phyloP scores from a whole-genome alignment of 2,797 vertebrate genomes.

The Triplophysa yarkandensis region DNA sequence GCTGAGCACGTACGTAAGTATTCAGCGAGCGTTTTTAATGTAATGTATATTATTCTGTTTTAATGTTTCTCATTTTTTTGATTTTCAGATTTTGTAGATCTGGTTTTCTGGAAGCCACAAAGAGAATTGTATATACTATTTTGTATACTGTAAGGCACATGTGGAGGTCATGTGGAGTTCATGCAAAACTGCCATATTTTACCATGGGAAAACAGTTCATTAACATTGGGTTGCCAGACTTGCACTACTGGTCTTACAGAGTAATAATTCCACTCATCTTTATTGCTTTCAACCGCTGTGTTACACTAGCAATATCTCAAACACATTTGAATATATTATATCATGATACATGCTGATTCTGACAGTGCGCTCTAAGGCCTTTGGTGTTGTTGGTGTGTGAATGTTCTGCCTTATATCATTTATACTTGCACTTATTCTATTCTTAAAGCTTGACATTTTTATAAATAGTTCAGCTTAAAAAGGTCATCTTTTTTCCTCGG shows the following conservation, averaged over 20 bases:
- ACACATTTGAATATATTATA: neutral
- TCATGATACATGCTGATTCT: neutral
- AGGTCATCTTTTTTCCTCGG: no score
- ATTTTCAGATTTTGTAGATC: neutral
- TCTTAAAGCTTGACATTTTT: neutral
- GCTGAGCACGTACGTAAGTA: neutral
- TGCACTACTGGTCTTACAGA: constrained; percentile 25
- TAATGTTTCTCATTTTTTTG: no score
- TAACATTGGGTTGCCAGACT: constrained; percentile 10
- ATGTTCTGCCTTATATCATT: no score
- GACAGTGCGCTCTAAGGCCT: neutral
- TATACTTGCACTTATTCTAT: neutral
- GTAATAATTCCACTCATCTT: neutral
- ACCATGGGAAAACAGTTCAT: constrained; percentile 3
- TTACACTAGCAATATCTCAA: neutral
- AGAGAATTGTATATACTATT: neutral
- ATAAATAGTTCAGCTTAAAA: no score
- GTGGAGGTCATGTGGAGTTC: neutral
- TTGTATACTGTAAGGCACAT: neutral
- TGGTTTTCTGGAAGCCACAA: neutral
- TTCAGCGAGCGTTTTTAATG: neutral
- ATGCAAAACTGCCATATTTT: neutral
- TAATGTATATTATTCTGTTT: neutral
- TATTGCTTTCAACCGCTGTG: neutral
- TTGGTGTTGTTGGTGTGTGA: neutral